Base-by-base conservation (phyloP, 2,797 vertebrate genomes). In the Balearica regulorum region DNA sequence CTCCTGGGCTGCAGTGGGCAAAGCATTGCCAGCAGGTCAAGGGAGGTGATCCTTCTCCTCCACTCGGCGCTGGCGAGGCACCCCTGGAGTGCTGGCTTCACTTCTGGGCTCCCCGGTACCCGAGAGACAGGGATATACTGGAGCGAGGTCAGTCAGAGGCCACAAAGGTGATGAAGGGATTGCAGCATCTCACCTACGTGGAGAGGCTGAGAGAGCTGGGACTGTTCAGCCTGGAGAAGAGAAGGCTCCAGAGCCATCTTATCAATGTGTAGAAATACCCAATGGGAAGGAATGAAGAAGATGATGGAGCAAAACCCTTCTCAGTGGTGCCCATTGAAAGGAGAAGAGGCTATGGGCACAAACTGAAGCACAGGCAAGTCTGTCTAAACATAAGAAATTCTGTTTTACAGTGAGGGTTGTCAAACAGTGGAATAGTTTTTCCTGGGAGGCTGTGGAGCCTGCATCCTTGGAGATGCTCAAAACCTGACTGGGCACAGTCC, bases 241-340 rank as follows among this genome's bases (percentile, higher is more conserved):
- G 7, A 68, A 68, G 44, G 18, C 44, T 53, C 17, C 22, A 22
- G 33, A 48, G 29, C 4, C 2, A 35, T 51, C 8, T 64, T 58
- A 33, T 8, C 2, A 1, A 22, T 10, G 9, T 61, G 21, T 35
- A 29, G 16, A 51, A 78, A 60, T 33, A 62, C 4, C n/a, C 15
- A 3, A 1, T 46, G 10, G 6, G n/a, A 14, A 10, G 29, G 13
- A 48, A 4, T 11, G 13, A 80, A 75, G n/a, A 35, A 44, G 14
- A 46, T 41, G n/a, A n/a, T 0, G 2, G 44, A 66, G 20, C 6
- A 0, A 7, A 6, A 28, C 33, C 15, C 19, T 83, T 35, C 58
- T 33, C 26, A 26, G 31, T 33, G 20, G 7, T 61, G 16, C 9
- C 29, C 11, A 13, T 13, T n/a, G 41, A 51, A 69, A 68, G 29